These are phyloP conservation scores for Thripadectes ignobilis DNA, from an alignment of 2,797 vertebrate species.

Conservation along the genomic window DNA sequence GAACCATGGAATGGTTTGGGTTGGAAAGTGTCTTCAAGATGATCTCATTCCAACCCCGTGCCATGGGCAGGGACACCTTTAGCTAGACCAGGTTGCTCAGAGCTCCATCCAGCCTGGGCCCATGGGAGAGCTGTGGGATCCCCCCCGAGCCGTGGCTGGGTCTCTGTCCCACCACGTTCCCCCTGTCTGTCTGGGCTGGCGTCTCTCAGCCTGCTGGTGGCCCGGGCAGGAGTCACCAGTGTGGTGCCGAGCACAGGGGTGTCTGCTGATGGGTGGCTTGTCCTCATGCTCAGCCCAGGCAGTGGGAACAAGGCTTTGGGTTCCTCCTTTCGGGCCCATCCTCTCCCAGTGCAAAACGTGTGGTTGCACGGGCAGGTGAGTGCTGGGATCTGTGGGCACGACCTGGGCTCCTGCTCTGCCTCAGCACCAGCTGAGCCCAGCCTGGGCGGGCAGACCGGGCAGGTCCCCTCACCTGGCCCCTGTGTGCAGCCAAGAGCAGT, in stretches of 20 bases:
- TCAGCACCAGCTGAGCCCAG: background rate
- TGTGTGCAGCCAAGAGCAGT: background rate
- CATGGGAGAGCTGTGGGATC: background rate
- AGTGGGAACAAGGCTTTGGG: background rate
- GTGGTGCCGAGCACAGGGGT: background rate
- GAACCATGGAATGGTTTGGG: background rate
- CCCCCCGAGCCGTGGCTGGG: background rate
- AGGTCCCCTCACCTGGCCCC: background rate
- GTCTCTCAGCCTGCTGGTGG: accelerated
- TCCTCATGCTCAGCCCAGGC: background rate
- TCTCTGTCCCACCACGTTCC: background rate
- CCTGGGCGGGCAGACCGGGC: accelerated
- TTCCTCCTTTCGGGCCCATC: no score
- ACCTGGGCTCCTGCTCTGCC: background rate
- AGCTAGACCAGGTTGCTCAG: background rate
- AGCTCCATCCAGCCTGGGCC: background rate
- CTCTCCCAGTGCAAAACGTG: background rate
- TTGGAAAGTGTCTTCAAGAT: background rate
- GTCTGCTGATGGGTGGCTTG: background rate
- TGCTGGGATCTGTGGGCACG: background rate
- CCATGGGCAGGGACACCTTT: background rate
- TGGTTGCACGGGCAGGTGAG: background rate
- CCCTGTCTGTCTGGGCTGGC: background rate
- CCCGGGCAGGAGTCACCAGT: background rate
- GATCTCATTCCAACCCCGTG: background rate